These are phyloP conservation scores for Carcinoscorpius rotundicauda DNA, from an alignment of 1,140 invertebrate species.

Conservation along the genomic window DNA sequence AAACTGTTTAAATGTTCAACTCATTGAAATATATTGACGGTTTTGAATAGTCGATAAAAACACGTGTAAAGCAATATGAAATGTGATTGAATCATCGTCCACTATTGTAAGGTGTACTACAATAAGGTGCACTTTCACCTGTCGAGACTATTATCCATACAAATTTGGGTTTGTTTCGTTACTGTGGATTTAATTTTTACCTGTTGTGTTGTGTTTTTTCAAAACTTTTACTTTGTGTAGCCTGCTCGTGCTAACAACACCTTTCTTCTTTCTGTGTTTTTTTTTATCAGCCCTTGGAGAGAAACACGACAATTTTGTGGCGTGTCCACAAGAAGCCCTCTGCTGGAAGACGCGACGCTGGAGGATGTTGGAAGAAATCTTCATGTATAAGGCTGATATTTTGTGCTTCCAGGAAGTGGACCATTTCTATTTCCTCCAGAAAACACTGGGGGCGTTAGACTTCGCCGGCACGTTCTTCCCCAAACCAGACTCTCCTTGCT, in stretches of 20 bases:
- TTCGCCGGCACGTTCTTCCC: constrained; percentile 58
- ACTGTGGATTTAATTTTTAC: constrained; percentile 38
- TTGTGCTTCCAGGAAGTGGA: constrained; percentile 59
- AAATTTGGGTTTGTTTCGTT: too few relatives aligned
- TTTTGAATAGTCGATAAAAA: too few relatives aligned
- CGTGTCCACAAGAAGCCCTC: constrained; percentile 54
- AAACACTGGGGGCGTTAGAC: constrained; percentile 47
- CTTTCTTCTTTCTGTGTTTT: too few relatives aligned
- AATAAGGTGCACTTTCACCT: too few relatives aligned
- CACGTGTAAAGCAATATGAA: too few relatives aligned
- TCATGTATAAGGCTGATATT: constrained; percentile 52
- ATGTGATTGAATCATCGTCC: too few relatives aligned
- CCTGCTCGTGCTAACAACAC: too few relatives aligned
- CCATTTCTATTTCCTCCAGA: constrained; percentile 54
- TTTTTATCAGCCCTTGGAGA: constrained; percentile 39
- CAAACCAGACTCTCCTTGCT: constrained; percentile 65
- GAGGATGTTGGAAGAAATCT: constrained; percentile 56
- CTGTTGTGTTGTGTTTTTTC: constrained; percentile 62
- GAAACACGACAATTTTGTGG: constrained; percentile 46
- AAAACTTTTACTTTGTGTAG: too few relatives aligned
- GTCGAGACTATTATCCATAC: too few relatives aligned
- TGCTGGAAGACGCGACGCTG: constrained; percentile 53
- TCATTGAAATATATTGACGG: too few relatives aligned
- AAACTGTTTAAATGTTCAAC: too few relatives aligned
- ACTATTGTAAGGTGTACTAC: too few relatives aligned